Conservation (phyloP, 2,888 invertebrate species). For the Epirrhoe tristata region DNA sequence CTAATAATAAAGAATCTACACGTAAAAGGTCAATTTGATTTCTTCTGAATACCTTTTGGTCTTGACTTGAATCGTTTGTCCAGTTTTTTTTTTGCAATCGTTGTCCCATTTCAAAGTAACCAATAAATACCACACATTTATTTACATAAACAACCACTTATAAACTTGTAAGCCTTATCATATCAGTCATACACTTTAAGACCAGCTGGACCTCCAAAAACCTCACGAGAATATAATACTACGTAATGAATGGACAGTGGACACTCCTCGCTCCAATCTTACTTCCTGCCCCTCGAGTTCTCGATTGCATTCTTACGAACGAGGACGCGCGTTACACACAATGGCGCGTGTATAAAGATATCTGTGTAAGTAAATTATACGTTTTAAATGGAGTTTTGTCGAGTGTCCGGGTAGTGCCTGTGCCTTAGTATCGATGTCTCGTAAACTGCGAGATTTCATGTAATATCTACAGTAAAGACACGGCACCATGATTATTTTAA, state of each 20-base stretch:
- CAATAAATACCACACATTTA: not conserved
- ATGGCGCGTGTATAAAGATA: too few relatives aligned
- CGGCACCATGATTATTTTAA: conserved; percentile 18
- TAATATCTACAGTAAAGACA: conserved; percentile 9
- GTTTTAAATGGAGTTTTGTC: too few relatives aligned
- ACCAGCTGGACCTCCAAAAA: too few relatives aligned
- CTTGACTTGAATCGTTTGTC: not conserved
- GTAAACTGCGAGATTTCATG: conserved; percentile 10
- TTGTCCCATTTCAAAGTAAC: not conserved
- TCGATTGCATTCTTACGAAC: too few relatives aligned
- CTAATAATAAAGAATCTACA: not conserved
- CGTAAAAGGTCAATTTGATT: not conserved
- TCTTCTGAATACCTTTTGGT: not conserved
- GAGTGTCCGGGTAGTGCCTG: too few relatives aligned
- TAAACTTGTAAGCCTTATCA: not conserved
- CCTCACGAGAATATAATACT: too few relatives aligned
- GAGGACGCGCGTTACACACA: too few relatives aligned
- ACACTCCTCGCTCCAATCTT: too few relatives aligned
- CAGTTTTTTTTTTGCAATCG: not conserved
- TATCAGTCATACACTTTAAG: too few relatives aligned
- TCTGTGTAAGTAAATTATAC: not conserved
- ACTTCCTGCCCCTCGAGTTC: too few relatives aligned
- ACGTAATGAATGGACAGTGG: too few relatives aligned
- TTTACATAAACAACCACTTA: not conserved
- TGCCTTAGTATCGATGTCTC: conserved; percentile 5